Base-by-base conservation (phyloP, 2,888 invertebrate genomes). In the Horisme vitalbata region DNA sequence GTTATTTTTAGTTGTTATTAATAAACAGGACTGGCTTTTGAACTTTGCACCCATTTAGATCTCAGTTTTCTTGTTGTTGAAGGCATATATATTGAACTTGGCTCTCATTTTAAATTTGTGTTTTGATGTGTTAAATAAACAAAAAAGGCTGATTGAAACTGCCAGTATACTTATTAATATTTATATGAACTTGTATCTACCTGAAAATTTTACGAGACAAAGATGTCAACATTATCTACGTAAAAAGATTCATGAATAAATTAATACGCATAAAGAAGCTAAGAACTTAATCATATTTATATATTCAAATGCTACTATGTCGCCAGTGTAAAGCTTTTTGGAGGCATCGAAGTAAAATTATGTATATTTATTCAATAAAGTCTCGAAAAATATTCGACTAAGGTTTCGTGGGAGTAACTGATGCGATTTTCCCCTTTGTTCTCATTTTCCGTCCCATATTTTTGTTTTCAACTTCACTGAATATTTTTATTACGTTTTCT, bases 341-440 rank as follows among this genome's bases (percentile, higher is more conserved):
- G 65, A 67, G 62, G 65, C 71, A 75, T 74, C 71, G 75, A 71
- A 76, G 70, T 66, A 62, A 79, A 75, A 80, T 79, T 83, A 83
- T 80, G 81, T 83, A 81, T 77, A 83, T 82, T 81, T 83, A 81
- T 82, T 83, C 81, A 81, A 83, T 79, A 82, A 82, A 81, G 70
- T 71, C 75, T 67, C 76, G 71, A 80, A 81, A 76, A 82, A 79
- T 80, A 77, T 79, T 74, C 78, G 65, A 54, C 69, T 70, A 68
- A 77, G 72, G 77, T 77, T 71, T 67, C 70, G 76, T 68, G 69
- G 60, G 66, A 75, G 75, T 76, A 76, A 82, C 73, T 77, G 79
- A 79, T 79, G 75, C 74, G 75, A 78, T 80, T 79, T 75, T 68
- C 72, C 73, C 70, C 73, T 75, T 73, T 75, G 74, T 77, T 76